Base-by-base conservation (phyloP, 2,797 vertebrate genomes). In the Ambastaia sidthimunki region DNA sequence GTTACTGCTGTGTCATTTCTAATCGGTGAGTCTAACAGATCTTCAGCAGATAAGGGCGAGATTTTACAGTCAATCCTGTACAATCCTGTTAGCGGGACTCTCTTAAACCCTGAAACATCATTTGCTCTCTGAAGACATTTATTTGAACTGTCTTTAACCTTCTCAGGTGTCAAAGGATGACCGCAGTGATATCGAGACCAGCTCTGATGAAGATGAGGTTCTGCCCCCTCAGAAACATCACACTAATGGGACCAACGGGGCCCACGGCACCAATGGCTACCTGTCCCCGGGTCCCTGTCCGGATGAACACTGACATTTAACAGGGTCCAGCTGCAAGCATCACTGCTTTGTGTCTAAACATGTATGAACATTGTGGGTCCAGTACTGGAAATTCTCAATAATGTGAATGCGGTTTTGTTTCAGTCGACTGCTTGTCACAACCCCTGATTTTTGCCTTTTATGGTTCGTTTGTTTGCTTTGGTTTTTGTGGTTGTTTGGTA, bases 131-230 rank as follows among this genome's bases (percentile, higher is more conserved):
- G 0, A 4, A 15, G 13, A 3, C 9, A 4, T 9, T 60, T 37
- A 4, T 19, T 59, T 2, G 48, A 4, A 11, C 7, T 25, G n/a
- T 18, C 1, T 13, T 23, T 55, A 0, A 52, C 37, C 34, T 52
- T 47, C 80, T 0, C 91, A 99, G 98, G 98, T 97, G 5, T 92
- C 94, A 21, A 99, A 97, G 72, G 98, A 99, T 47, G 97, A 97
- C 65, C 96, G 98, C 84, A 99, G 98, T 0, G 98, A 99, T 19
- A 94, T 99, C 4, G 98, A 99, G 89, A 98, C 95, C 94, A 98
- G 96, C 91, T 99, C 98, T 0, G 98, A 96, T 44, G 98, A 98
- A 16, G 98, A 99, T 3, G 94, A 96, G 82, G 91, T 93, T n/a
- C 89, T 89, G 31, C 91, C 92, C 55, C 84, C 90, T 86, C 96